phyloP scores from a whole-genome alignment of 2,113 vertebrate species.

The Fregetta grallaria region DNA sequence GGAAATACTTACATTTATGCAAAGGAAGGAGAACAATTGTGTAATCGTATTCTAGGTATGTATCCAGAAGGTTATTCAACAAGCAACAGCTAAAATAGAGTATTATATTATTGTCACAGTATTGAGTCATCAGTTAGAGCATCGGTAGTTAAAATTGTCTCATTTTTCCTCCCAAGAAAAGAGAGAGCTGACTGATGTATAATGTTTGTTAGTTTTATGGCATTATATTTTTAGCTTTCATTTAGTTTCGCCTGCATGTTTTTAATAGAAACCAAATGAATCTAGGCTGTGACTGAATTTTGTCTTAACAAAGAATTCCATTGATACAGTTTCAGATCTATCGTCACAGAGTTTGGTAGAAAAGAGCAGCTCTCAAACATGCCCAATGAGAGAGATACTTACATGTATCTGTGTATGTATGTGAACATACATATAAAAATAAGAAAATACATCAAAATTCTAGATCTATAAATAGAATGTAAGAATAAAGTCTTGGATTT shows the following conservation, averaged over 20 bases:
- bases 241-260: background rate
- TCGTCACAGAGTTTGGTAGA: background rate
- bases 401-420: background rate
- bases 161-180: background rate
- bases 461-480: background rate
- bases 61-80: background rate
- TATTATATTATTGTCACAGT: background rate
- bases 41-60: rapidly evolving
- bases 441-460: background rate
- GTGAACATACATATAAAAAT: background rate
- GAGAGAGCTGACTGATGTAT: background rate
- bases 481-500: background rate
- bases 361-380: background rate
- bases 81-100: background rate
- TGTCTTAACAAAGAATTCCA: constrained; percentile 6
- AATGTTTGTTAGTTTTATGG: background rate
- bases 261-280: constrained; percentile 32
- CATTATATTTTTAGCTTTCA: background rate
- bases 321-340: background rate
- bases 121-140: background rate
- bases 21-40: background rate
- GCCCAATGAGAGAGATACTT: background rate
- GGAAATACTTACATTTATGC: background rate
- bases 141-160: background rate
- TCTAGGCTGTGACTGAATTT: background rate